phyloP scores from a whole-genome alignment of 2,113 vertebrate genomes.

The Poeciliopsis turrubarensis region DNA sequence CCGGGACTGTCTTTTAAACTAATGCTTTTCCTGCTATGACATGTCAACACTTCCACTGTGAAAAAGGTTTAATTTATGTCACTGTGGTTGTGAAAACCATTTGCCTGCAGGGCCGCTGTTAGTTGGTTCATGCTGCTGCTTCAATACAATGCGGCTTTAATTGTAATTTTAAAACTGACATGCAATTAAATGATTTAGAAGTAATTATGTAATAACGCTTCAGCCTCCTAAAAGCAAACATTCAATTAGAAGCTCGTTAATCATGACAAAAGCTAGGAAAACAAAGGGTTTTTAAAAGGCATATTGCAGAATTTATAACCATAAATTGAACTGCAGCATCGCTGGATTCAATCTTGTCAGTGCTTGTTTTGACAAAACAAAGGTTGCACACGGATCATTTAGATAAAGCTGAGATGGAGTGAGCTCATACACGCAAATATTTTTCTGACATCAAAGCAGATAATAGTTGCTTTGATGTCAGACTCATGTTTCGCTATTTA shows the following conservation, averaged over 20 bases:
- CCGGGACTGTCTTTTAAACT: neutral
- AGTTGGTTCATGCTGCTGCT: constrained; percentile 1
- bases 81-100: constrained; percentile 6
- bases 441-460: neutral
- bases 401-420: neutral
- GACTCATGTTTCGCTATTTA: too few species aligned
- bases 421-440: neutral
- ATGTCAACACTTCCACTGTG: constrained; percentile 1
- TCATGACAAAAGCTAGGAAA: constrained; percentile 25
- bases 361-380: neutral
- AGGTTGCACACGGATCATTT: neutral
- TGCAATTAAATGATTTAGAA: constrained; percentile 36
- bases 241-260: constrained; percentile 48
- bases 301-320: neutral
- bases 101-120: neutral
- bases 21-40: neutral
- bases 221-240: constrained; percentile 39
- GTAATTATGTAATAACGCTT: constrained; percentile 35
- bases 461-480: too few species aligned
- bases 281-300: constrained; percentile 10
- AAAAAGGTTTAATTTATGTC: constrained; percentile 9
- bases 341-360: too few species aligned
- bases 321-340: neutral
- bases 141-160: constrained; percentile 1
- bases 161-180: constrained; percentile 20